phyloP scores from a whole-genome alignment of 1,140 invertebrate genomes.

The Lepidurus apus region DNA sequence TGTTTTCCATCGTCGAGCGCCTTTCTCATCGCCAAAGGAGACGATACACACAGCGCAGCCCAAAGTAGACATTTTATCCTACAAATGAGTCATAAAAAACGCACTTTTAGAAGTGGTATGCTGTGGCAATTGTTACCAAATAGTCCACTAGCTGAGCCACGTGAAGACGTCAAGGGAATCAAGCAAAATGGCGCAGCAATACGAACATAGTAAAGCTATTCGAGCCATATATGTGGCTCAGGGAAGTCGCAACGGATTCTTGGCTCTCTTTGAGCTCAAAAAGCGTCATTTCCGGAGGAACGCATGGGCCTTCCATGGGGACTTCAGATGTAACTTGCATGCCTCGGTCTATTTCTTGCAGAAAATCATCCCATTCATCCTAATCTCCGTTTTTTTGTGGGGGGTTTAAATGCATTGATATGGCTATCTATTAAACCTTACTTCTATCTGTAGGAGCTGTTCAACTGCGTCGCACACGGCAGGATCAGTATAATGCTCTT shows the following conservation, averaged over 20 bases:
- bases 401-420: neutral
- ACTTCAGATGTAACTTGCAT: neutral
- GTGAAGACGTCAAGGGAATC: slow-evolving; percentile 38
- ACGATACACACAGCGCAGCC: slow-evolving; percentile 36
- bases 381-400: neutral
- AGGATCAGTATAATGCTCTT: neutral
- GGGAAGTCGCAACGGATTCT: neutral
- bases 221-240: neutral
- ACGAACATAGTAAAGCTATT: slow-evolving; percentile 33
- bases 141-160: slow-evolving; percentile 30
- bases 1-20: slow-evolving; percentile 35
- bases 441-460: slow-evolving; percentile 31
- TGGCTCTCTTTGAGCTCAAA: neutral
- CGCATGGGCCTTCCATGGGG: neutral
- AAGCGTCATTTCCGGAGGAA: neutral
- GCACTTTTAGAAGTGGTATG: neutral
- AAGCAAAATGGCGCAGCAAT: slow-evolving; percentile 38
- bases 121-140: neutral
- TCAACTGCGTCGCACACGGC: slow-evolving; percentile 30
- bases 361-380: slow-evolving; percentile 30
- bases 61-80: slow-evolving; percentile 23
- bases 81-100: neutral
- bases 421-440: neutral
- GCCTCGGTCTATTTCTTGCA: slow-evolving; percentile 28
- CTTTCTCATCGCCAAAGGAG: slow-evolving; percentile 36